Evolutionary conservation across 2,888 invertebrate species (phyloP).

Genomic region (Sphaerolaimus hirsutus): DNA sequence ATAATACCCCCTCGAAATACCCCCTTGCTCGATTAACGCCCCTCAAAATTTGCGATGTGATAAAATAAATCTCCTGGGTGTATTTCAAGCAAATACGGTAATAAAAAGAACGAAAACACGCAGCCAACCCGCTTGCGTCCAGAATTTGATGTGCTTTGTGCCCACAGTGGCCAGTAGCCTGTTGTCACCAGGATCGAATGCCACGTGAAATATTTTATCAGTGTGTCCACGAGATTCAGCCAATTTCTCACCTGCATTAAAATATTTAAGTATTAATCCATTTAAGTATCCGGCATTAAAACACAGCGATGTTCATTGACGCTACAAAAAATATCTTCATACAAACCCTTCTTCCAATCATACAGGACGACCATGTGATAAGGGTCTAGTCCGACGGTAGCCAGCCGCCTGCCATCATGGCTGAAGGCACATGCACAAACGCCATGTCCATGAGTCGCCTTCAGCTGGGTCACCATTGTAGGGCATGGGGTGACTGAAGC

Average conservation of each 20-base stretch:
- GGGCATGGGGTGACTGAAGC: no score
- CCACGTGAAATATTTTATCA: background rate
- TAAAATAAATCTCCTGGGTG: no score
- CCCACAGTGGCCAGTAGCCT: constrained; percentile 21
- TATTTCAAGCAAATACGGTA: no score
- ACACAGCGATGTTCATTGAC: no score
- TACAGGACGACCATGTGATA: constrained; percentile 29
- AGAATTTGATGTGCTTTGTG: constrained; percentile 31
- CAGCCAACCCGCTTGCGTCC: constrained; percentile 26
- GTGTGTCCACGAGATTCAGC: background rate
- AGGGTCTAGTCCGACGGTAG: constrained; percentile 29
- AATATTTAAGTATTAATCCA: no score
- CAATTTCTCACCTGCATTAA: background rate
- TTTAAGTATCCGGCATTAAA: no score
- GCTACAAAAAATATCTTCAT: background rate
- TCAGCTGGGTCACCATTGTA: constrained; percentile 25
- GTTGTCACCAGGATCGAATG: background rate
- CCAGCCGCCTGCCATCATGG: constrained; percentile 28
- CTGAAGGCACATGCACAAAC: constrained; percentile 29
- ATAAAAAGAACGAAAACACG: background rate
- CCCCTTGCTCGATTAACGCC: no score
- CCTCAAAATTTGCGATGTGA: no score
- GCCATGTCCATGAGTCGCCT: constrained; percentile 17
- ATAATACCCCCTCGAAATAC: no score
- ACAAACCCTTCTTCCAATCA: constrained; percentile 32